Evolutionary conservation across 2,113 vertebrate genomes (phyloP), one percentile per base, ranked within the genome.

Genomic region (Syngnathus floridae): DNA sequence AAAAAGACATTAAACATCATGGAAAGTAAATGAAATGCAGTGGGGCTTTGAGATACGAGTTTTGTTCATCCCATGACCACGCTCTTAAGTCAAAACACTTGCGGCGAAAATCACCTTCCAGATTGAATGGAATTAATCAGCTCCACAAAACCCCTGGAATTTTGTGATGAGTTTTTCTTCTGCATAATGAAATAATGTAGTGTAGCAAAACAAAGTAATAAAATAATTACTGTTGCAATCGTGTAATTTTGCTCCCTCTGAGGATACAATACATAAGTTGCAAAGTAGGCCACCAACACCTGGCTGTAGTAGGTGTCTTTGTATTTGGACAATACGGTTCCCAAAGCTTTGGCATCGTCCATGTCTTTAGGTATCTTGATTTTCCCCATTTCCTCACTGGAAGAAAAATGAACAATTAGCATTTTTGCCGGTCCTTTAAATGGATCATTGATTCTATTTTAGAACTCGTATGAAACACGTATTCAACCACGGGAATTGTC

Each of bases 251-350:
- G 37, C 45, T 48, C 49, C 26, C 6, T 9, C 57, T 85, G 95
- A 99, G 95, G 97, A 99, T 99, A 99, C 97, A 99, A 99, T 83
- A 99, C 62, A 3, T 96, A 99, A 0, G 96, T 99, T 74, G 95
- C 88, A 88, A 99, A 99, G 86, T 98, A 99, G 68, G 96, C 96
- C 80, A 99, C 86, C 85, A 99, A 88, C 71, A 99, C 97, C 90
- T 99, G 93, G 79, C 94, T 93, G 13, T 99, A 99, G 86, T 95
- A 99, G 0, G 95, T 96, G 87, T 99, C 96, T 84, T 99, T 99
- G 69, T 99, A 99, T 84, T 97, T 99, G 71, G 95, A 99, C 69
- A 99, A 90, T 66, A 99, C 96, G 71, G 93, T 97, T 80, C 96
- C 97, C 88, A 99, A 86, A 58, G 96, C 97, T 87, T 99, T 99